Base-by-base conservation (phyloP, 2,797 vertebrate genomes). In the Propithecus deckenii region DNA sequence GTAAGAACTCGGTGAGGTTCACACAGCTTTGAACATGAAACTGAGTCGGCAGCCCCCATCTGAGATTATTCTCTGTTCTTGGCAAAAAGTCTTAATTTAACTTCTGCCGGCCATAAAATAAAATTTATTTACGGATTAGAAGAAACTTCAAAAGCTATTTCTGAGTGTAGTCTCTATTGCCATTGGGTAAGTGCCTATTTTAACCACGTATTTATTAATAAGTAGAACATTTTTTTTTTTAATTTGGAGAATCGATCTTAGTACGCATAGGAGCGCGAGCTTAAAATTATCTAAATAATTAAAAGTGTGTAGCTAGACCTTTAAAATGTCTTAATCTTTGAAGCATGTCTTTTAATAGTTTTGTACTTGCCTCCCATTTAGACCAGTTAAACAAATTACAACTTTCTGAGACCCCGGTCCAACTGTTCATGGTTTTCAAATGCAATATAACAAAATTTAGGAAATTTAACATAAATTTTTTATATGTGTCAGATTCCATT, bases 141-240 rank as follows among this genome's bases (percentile, higher is more conserved):
- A 95, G 72, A 74, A 86, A 94, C 50, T 52, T 76, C 38, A 65
- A 85, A 96, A 78, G 14, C 10, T 85, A 6, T 72, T 71, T 86
- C n/a, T 72, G 6, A 63, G 14, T 35, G 9, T 92, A 83, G 38
- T 61, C 43, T 71, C 30, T 67, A 38, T 43, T 91, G 79, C 13
- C 46, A 63, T 3, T 78, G 30, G 35, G 23, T 65, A 69, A 63
- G 17, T 78, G 28, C 79, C 80, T 92, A 11, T 81, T 41, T 87
- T 83, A 78, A 59, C 63, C 30, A 46, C 7, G 0, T 48, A 65
- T n/a, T 90, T 65, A 57, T 57, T 57, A 57, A 57, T 57, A 55
- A 75, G 23, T 32, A 38, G 48, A 65, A 18, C 5, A 4, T 28
- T 41, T 63, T 46, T 87, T 87, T 92, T 38, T n/a, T 69, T 69